Evolutionary conservation across 2,113 vertebrate genomes (phyloP).

Genomic region (Brienomyrus brachyistius): DNA sequence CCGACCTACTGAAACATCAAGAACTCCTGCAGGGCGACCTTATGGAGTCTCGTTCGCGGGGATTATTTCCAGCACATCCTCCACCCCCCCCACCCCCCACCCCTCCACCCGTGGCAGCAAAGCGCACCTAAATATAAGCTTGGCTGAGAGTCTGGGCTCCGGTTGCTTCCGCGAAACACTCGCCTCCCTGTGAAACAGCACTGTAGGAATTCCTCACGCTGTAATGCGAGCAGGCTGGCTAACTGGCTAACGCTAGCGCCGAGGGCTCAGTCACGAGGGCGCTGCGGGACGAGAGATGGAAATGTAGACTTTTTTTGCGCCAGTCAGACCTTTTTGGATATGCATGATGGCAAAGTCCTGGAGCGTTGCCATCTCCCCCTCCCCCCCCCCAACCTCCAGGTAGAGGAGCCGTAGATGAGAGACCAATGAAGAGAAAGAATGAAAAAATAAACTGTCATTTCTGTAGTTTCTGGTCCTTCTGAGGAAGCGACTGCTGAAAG

Average conservation of each 20-base stretch:
- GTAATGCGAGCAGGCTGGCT: conserved; percentile 51
- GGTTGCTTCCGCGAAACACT: conserved; percentile 49
- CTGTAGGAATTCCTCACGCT: conserved; percentile 56
- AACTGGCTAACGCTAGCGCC: conserved; percentile 47
- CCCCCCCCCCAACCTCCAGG: neutral
- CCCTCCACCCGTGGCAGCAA: conserved; percentile 35
- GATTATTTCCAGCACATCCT: conserved; percentile 49
- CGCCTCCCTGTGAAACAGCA: conserved; percentile 47
- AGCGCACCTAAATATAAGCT: conserved; percentile 57
- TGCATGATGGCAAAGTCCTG: neutral
- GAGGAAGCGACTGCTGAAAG: neutral
- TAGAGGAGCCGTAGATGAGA: neutral
- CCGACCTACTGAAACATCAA: conserved; percentile 19
- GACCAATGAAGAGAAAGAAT: neutral
- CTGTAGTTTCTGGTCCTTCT: neutral
- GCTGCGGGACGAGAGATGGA: conserved; percentile 38
- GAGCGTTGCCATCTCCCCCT: neutral
- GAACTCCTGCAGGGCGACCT: conserved; percentile 32
- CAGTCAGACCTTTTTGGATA: neutral
- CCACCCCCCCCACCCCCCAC: no score
- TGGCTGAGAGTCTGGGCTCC: conserved; percentile 45
- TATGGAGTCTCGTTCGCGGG: conserved; percentile 38
- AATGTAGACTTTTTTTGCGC: conserved; percentile 45
- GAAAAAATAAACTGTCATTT: neutral
- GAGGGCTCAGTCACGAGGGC: conserved; percentile 41